Evolutionary conservation across 1,140 invertebrate species (phyloP).

Genomic region (Cherax destructor): DNA sequence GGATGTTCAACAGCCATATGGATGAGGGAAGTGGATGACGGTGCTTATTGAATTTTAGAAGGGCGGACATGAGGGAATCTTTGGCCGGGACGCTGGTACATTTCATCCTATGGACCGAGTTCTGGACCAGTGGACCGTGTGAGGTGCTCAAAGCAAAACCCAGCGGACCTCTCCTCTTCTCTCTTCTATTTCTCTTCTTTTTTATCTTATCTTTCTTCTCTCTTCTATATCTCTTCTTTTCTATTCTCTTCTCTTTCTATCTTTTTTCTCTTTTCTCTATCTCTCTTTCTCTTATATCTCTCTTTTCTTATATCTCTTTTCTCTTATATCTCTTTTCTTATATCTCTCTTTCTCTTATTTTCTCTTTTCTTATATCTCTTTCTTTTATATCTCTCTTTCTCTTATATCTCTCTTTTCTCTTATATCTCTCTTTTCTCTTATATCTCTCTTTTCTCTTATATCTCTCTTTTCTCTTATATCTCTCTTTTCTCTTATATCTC

Average conservation of each 20-base stretch:
- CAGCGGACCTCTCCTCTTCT: not conserved
- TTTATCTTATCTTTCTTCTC: not conserved
- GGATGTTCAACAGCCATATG: too few relatives aligned
- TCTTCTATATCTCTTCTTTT: not conserved
- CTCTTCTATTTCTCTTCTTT: conserved; percentile 19
- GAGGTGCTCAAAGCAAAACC: not conserved
- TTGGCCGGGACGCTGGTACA: not conserved
- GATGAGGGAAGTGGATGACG: too few relatives aligned
- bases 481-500: not conserved
- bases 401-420: not conserved
- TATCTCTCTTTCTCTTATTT: too few relatives aligned
- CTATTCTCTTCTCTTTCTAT: too few relatives aligned
- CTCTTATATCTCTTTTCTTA: too few relatives aligned
- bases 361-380: not conserved
- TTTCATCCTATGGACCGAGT: not conserved
- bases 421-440: not conserved
- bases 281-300: too few relatives aligned
- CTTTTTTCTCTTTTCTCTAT: too few relatives aligned
- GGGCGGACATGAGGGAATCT: not conserved
- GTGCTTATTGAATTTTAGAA: not conserved
- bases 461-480: not conserved
- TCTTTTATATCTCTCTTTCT: not conserved
- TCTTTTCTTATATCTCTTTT: too few relatives aligned
- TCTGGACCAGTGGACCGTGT: conserved; percentile 9
- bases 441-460: too few relatives aligned